Evolutionary conservation across 2,888 invertebrate species (phyloP).

Genomic region (Arge pagana): DNA sequence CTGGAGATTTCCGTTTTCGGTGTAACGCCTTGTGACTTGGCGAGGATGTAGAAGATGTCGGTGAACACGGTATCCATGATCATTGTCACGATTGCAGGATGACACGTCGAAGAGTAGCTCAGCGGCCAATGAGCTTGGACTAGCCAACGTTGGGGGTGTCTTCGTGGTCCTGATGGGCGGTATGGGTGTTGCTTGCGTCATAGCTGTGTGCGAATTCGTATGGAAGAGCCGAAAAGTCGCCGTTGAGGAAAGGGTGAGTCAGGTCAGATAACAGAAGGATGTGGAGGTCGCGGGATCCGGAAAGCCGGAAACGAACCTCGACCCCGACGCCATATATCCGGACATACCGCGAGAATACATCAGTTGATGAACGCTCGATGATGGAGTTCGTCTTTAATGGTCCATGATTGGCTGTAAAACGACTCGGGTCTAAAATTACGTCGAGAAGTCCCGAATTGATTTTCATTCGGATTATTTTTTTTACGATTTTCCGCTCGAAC

Average conservation of each 20-base stretch:
- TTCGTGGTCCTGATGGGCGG: constrained; percentile 96
- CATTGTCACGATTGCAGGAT: constrained; percentile 71
- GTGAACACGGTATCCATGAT: constrained; percentile 11
- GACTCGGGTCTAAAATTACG: constrained; percentile 40
- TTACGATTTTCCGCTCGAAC: not conserved
- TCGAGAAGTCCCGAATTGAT: not conserved
- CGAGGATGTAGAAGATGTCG: not conserved
- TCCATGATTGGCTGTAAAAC: constrained; percentile 39
- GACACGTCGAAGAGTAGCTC: constrained; percentile 85
- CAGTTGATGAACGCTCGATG: constrained; percentile 49
- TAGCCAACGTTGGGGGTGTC: constrained; percentile 95
- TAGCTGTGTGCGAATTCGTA: constrained; percentile 93
- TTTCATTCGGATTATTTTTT: not conserved
- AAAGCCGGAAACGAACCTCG: constrained; percentile 39
- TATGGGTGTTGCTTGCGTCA: constrained; percentile 88
- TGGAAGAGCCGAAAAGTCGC: constrained; percentile 95
- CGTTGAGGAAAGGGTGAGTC: constrained; percentile 84
- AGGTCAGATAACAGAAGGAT: constrained; percentile 45
- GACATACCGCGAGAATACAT: constrained; percentile 50
- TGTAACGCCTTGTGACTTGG: no score
- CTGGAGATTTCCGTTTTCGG: no score
- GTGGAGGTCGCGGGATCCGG: constrained; percentile 35
- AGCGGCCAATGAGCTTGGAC: constrained; percentile 85
- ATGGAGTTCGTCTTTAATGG: constrained; percentile 53
- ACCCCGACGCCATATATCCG: constrained; percentile 48